phyloP scores from a whole-genome alignment of 2,113 vertebrate genomes.

The Corydoras sp. region DNA sequence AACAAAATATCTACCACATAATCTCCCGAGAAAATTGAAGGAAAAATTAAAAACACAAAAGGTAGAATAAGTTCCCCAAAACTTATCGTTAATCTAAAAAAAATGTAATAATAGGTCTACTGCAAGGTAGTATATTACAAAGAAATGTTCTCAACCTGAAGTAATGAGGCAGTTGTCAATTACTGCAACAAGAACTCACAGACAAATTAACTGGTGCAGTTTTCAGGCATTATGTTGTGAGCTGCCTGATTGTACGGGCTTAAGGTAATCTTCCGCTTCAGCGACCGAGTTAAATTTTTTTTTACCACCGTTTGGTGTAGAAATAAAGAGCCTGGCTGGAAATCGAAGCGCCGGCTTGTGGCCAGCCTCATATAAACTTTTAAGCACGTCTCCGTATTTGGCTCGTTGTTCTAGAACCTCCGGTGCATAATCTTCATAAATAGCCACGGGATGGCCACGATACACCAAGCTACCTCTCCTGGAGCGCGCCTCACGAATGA shows the following conservation, averaged over 20 bases:
- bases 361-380: not conserved
- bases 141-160: too few relatives aligned
- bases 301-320: not conserved
- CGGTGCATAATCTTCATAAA: slow-evolving; percentile 1
- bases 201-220: not conserved
- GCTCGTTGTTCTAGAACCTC: not conserved
- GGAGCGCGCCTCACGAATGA: not conserved
- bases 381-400: not conserved
- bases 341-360: not conserved
- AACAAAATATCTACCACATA: too few relatives aligned
- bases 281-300: not conserved
- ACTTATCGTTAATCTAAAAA: too few relatives aligned
- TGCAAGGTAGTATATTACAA: too few relatives aligned
- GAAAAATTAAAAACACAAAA: too few relatives aligned
- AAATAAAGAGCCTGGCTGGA: not conserved
- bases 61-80: too few relatives aligned
- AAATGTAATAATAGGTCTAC: too few relatives aligned
- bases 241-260: too few relatives aligned
- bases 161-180: too few relatives aligned
- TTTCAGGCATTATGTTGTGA: not conserved
- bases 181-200: not conserved
- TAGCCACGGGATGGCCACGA: not conserved
- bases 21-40: too few relatives aligned
- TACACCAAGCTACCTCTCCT: not conserved
- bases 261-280: not conserved